Evolutionary conservation across 2,113 vertebrate species (phyloP).

Genomic region (Gavialis gangeticus): DNA sequence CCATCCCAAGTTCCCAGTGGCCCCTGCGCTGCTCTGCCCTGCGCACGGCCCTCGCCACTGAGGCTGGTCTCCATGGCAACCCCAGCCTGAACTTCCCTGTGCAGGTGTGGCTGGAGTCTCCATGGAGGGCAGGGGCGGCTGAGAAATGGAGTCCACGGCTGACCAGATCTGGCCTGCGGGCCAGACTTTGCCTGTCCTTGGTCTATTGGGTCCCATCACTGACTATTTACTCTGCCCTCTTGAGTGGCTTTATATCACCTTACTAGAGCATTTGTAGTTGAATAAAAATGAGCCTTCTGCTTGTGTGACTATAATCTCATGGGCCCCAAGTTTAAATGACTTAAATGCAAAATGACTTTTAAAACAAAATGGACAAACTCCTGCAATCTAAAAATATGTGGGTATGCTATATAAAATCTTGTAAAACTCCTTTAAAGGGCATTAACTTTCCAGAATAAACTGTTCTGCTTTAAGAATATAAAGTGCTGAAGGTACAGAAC

Average conservation of each 20-base stretch:
- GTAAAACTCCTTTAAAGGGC: neutral
- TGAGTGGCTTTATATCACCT: neutral
- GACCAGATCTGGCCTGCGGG: too few species aligned
- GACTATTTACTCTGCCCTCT: neutral
- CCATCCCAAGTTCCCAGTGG: too few species aligned
- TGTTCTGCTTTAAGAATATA: neutral
- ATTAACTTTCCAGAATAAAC: neutral
- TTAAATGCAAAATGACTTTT: neutral
- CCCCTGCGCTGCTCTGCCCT: too few species aligned
- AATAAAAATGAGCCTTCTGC: neutral
- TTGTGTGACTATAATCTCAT: neutral
- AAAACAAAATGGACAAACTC: neutral
- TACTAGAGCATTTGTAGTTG: neutral
- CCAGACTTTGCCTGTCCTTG: neutral
- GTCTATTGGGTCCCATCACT: neutral
- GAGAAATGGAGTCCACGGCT: too few species aligned
- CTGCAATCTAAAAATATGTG: neutral
- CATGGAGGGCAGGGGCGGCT: too few species aligned
- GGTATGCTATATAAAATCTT: accelerated
- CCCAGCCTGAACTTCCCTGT: too few species aligned
- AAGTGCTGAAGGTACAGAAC: neutral
- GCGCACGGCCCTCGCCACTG: too few species aligned
- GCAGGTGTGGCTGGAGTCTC: too few species aligned
- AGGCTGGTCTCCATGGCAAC: too few species aligned
- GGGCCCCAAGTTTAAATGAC: neutral